phyloP scores from a whole-genome alignment of 1,140 invertebrate species.

The Cepaea nemoralis region DNA sequence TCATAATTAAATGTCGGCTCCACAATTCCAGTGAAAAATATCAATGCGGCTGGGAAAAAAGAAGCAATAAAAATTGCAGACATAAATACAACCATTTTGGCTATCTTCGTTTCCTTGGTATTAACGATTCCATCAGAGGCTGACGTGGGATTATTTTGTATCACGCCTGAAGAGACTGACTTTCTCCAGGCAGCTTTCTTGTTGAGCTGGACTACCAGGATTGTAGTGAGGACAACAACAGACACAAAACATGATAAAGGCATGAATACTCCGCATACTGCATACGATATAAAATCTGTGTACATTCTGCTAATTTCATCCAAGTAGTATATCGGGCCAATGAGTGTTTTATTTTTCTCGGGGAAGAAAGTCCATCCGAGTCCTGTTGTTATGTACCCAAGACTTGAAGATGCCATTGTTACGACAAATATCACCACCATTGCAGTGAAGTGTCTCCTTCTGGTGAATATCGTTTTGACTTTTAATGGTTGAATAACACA shows the following conservation, averaged over 20 bases:
- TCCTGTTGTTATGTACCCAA: neutral
- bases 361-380: neutral
- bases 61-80: neutral
- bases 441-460: neutral
- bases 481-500: neutral
- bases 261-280: neutral
- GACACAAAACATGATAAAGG: neutral
- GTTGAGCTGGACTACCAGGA: neutral
- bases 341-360: neutral
- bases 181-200: neutral
- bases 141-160: neutral
- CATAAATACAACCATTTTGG: neutral
- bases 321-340: neutral
- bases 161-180: neutral
- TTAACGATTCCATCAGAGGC: neutral
- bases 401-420: neutral
- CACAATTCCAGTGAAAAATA: neutral
- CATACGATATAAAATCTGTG: neutral
- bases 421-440: neutral
- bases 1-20: neutral
- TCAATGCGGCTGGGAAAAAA: neutral
- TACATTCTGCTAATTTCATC: neutral
- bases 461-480: neutral
- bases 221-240: neutral
- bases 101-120: neutral